Evolutionary conservation across 2,113 vertebrate genomes (phyloP).

Genomic region (Mus musculus): DNA sequence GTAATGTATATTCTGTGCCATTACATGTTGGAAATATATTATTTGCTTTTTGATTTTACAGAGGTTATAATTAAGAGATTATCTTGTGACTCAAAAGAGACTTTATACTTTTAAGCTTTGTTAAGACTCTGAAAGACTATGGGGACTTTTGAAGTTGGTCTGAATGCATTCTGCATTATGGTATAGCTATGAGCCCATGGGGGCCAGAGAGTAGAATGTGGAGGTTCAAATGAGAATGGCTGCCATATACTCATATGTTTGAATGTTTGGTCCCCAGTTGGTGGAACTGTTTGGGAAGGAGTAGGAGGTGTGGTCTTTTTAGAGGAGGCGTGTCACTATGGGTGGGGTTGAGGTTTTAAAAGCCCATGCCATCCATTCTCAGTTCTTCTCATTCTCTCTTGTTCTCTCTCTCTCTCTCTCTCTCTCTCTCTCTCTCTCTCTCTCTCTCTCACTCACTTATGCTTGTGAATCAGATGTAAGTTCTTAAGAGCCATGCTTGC

Average conservation of each 20-base stretch:
- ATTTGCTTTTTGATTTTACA: not conserved
- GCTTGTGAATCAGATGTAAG: not conserved
- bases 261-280: not conserved
- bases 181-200: not conserved
- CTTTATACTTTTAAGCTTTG: not conserved
- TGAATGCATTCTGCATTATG: not conserved
- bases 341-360: not conserved
- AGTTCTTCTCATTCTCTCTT: no score
- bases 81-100: not conserved
- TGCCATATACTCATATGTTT: not conserved
- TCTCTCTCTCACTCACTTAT: no score
- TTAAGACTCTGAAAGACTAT: not conserved
- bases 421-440: not conserved
- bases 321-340: not conserved
- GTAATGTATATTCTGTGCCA: not conserved
- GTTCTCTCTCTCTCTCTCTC: not conserved
- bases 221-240: not conserved
- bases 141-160: not conserved
- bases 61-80: not conserved
- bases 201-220: not conserved
- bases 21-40: not conserved
- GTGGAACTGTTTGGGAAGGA: not conserved
- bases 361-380: not conserved
- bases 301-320: not conserved
- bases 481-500: not conserved